These are phyloP conservation scores for Polyergus mexicanus DNA, from an alignment of 1,140 invertebrate species.

Conservation along the genomic window DNA sequence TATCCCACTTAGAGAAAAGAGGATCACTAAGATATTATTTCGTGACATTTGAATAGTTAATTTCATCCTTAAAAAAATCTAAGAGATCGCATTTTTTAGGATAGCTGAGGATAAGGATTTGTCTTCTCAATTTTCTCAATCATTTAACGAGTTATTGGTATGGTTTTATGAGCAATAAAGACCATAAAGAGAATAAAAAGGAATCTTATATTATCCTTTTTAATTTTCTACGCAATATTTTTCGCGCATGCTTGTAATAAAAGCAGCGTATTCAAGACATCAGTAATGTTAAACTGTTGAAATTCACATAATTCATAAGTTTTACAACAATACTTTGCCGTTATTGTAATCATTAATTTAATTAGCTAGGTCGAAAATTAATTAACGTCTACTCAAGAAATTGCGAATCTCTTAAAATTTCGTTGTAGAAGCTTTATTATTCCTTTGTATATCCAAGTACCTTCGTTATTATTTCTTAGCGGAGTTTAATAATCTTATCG, in stretches of 20 bases:
- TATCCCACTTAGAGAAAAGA: neutral
- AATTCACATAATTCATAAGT: constrained; percentile 13
- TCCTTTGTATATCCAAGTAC: neutral
- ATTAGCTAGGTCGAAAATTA: neutral
- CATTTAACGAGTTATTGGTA: constrained; percentile 46
- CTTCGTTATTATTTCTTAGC: neutral
- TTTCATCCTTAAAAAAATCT: constrained; percentile 37
- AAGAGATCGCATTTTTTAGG: neutral
- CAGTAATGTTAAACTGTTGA: constrained; percentile 9
- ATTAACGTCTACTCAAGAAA: neutral
- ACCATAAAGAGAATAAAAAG: constrained; percentile 16
- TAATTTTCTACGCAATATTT: constrained; percentile 46
- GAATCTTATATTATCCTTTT: constrained; percentile 53
- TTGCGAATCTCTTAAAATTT: neutral
- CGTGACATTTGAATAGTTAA: constrained; percentile 25
- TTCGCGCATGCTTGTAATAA: neutral
- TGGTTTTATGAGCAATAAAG: constrained; percentile 41
- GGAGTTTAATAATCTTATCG: neutral
- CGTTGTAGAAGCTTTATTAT: neutral
- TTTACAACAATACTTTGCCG: neutral
- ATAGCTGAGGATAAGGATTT: constrained; percentile 4
- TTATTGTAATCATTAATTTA: neutral
- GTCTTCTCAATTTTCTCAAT: constrained; percentile 36
- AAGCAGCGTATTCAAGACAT: constrained; percentile 3
- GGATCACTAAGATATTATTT: constrained; percentile 40